phyloP scores from a whole-genome alignment of 2,888 invertebrate genomes.

The Leptinotarsa haldemani region DNA sequence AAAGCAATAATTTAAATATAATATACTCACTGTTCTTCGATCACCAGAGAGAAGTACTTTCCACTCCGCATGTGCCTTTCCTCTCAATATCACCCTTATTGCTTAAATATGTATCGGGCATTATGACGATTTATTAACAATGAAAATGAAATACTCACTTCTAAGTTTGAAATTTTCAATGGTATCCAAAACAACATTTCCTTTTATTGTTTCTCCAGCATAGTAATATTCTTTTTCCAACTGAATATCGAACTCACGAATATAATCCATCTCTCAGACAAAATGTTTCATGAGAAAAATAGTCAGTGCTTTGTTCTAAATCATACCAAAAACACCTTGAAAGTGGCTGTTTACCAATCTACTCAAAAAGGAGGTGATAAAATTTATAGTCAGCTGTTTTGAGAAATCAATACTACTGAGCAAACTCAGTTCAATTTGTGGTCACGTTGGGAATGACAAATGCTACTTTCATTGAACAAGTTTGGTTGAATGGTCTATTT shows the following conservation, averaged over 20 bases:
- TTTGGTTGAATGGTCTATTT: too few species aligned
- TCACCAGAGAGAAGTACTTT: slow-evolving; percentile 81
- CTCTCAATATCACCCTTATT: slow-evolving; percentile 77
- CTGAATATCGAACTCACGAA: slow-evolving; percentile 80
- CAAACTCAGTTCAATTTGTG: slow-evolving; percentile 40
- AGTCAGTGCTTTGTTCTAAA: slow-evolving; percentile 4
- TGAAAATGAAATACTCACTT: slow-evolving; percentile 68
- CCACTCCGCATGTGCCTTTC: slow-evolving; percentile 83
- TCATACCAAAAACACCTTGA: background rate
- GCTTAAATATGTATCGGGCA: slow-evolving; percentile 60
- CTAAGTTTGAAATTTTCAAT: slow-evolving; percentile 80
- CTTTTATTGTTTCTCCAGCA: slow-evolving; percentile 77
- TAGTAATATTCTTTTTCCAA: slow-evolving; percentile 81
- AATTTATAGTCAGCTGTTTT: slow-evolving; percentile 29
- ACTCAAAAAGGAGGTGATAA: slow-evolving; percentile 13
- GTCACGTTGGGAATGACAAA: background rate
- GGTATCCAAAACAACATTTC: slow-evolving; percentile 77
- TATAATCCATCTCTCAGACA: slow-evolving; percentile 75
- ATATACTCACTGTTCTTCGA: slow-evolving; percentile 70
- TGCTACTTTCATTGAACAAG: background rate
- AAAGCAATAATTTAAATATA: background rate
- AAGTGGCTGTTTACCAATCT: slow-evolving; percentile 21
- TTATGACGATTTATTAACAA: background rate
- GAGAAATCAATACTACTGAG: slow-evolving; percentile 48
- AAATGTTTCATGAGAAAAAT: slow-evolving; percentile 27